Percentiles rank a stretch among this genome's conserved stretches.
These are phyloP conservation scores for Holothuria scabra DNA, from an alignment of 53 echinoderm and acorn worm genomes.

Conservation along the genomic window DNA sequence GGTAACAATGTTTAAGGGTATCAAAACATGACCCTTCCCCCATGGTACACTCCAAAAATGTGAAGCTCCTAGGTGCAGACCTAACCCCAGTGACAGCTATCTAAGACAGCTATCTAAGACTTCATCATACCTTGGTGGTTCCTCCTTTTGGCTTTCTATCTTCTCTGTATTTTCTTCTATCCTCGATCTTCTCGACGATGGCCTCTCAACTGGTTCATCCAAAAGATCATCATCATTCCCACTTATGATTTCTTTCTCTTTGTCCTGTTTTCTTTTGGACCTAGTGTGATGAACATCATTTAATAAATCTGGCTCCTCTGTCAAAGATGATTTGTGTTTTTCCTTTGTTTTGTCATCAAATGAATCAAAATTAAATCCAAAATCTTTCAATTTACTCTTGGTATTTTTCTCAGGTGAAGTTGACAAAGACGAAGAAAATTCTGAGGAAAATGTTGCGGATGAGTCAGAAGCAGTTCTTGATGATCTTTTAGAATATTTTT, in stretches of 20 bases:
- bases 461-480: neutral
- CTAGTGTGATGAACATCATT: conserved; percentile 1
- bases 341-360: neutral
- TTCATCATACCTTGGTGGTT: too few relatives aligned
- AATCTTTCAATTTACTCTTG: conserved; percentile 59
- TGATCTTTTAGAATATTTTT: conserved; percentile 63
- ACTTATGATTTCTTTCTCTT: neutral
- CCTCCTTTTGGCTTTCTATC: too few relatives aligned
- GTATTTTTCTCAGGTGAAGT: neutral
- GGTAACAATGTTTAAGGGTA: too few relatives aligned
- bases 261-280: neutral
- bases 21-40: too few relatives aligned
- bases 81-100: too few relatives aligned
- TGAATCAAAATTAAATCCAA: conserved; percentile 72
- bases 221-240: neutral
- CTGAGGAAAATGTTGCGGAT: neutral
- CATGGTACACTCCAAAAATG: too few relatives aligned
- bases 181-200: conserved; percentile 12
- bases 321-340: neutral
- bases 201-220: neutral
- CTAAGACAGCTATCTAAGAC: too few relatives aligned
- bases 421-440: neutral
- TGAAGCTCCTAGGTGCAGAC: too few relatives aligned
- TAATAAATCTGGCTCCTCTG: conserved; percentile 21
- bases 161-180: too few relatives aligned